These are phyloP conservation scores for Myioborus miniatus DNA, from an alignment of 2,797 vertebrate genomes.

Conservation along the genomic window DNA sequence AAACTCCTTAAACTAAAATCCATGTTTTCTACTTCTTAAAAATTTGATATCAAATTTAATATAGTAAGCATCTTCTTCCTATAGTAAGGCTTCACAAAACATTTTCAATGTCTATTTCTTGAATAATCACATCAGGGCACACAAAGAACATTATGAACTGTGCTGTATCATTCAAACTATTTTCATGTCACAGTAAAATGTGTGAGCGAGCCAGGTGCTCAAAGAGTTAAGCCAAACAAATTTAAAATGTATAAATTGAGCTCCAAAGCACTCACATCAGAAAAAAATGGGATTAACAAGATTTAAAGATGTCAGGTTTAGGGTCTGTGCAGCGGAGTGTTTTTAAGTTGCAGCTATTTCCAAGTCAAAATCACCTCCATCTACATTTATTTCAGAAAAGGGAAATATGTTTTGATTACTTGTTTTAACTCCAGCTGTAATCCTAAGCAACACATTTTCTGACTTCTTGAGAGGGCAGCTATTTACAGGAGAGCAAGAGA, in stretches of 20 bases:
- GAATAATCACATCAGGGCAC: background rate
- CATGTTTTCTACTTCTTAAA: background rate
- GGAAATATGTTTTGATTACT: background rate
- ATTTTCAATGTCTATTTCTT: background rate
- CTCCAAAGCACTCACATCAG: background rate
- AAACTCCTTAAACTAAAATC: background rate
- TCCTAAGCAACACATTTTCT: background rate
- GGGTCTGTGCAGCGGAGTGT: background rate
- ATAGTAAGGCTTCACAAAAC: background rate
- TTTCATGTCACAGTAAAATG: background rate
- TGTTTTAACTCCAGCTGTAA: slow-evolving; percentile 16
- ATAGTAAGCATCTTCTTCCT: background rate
- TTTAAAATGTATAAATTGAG: background rate
- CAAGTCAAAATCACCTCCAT: background rate
- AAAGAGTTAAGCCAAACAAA: background rate
- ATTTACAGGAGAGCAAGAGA: background rate
- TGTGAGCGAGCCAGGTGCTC: accelerated
- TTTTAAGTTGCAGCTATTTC: slow-evolving; percentile 21
- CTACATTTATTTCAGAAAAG: background rate
- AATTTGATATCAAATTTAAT: background rate
- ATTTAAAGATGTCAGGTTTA: background rate
- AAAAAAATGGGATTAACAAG: background rate
- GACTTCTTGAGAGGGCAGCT: background rate
- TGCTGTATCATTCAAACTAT: background rate
- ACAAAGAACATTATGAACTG: background rate